Base-by-base conservation (phyloP, 2,113 vertebrate species). In the Mixornis gularis region DNA sequence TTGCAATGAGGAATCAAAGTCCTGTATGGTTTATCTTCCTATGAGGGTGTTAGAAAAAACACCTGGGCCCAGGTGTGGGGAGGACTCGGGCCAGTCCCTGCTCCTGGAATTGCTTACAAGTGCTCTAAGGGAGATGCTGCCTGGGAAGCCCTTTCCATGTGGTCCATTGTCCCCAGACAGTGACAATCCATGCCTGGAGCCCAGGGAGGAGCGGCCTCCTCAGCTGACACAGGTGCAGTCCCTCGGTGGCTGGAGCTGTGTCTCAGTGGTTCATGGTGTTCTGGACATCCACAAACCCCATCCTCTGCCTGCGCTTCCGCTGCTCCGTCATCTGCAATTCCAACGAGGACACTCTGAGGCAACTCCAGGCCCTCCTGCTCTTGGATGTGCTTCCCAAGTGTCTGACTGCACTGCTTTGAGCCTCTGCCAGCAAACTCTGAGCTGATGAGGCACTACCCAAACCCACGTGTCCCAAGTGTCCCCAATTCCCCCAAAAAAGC, bases 251-350 rank as follows among this genome's bases (percentile, higher is more conserved):
- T 5, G 58, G 86, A 72, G 83, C 44, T 0, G 22, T 6, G 24
- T 14, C 53, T 97, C 87, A 97, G 96, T 98, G 97, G 94, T 97
- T 98, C 92, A 97, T 92, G 49, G 95, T 98, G 10, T 97, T 98
- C 95, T 99, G 99, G 27, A 98, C 98, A 9, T 99, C 99, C 55
- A 98, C 99, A 32, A 99, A 99, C 38, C 99, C 99, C 98, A 99
- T 98, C 91, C 99, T 97, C 78, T 99, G 99, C 84, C 98, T 97
- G 94, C 99, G 98, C 95, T 99, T 99, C 96, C 99, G 98, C 96
- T 99, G 99, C 96, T 99, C 99, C 0, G 99, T 99, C 99, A 99
- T 99, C 99, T 99, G 32, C 51, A 68, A 85, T 38, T 38, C 48
- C 93, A 64, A 94, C 66, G 55, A 52, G 83, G 80, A 91, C 81